Conservation (phyloP, 2,113 vertebrate genomes). For the Irena cyanogastra region DNA sequence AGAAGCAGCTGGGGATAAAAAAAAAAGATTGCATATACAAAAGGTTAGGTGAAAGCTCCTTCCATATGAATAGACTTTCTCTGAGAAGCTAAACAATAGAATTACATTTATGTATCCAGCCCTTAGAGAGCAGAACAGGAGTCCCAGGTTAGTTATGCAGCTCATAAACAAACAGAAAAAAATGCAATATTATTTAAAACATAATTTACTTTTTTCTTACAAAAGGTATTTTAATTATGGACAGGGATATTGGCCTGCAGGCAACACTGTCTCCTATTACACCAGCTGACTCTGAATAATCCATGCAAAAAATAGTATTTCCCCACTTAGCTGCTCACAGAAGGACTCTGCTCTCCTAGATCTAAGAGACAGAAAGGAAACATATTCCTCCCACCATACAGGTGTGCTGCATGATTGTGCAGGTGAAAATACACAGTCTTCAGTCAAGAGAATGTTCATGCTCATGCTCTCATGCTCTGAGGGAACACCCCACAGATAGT, state of each 20-base stretch:
- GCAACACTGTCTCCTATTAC: not conserved
- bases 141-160: not conserved
- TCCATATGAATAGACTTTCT: not conserved
- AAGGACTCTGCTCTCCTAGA: not conserved
- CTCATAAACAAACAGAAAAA: not conserved
- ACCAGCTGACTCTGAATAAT: not conserved
- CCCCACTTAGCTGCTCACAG: not conserved
- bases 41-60: not conserved
- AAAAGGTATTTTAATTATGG: not conserved
- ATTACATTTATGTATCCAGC: not conserved
- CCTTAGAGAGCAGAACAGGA: not conserved
- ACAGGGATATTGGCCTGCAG: not conserved
- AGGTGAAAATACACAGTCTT: not conserved
- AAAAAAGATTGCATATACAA: not conserved
- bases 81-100: not conserved
- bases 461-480: not conserved
- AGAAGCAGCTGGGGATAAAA: not conserved
- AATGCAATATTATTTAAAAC: not conserved
- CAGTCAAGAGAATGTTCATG: not conserved
- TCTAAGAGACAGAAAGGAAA: not conserved
- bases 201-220: not conserved
- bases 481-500: not conserved
- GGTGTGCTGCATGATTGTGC: not conserved
- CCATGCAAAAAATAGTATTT: not conserved
- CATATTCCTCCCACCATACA: accelerated